Percentiles rank a stretch among this genome's conserved stretches.
Evolutionary conservation across 2,797 vertebrate genomes (phyloP).

Genomic region (Neomorphus geoffroyi): DNA sequence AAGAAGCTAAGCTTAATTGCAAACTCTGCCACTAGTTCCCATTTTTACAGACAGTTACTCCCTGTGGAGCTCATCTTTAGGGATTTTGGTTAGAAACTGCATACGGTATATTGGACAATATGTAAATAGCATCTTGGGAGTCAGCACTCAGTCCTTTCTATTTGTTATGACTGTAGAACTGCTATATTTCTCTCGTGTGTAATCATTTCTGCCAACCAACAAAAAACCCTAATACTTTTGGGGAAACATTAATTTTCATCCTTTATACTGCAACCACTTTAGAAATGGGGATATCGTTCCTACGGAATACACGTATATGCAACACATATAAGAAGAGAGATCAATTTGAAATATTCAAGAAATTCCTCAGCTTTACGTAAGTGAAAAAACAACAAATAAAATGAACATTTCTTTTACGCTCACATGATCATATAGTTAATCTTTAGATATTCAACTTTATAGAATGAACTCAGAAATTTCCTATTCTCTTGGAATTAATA

Average conservation of each 20-base stretch:
- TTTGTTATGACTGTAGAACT: not conserved
- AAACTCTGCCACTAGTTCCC: not conserved
- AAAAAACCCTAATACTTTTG: not conserved
- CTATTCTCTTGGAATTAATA: not conserved
- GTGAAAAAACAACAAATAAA: not conserved
- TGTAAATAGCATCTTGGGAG: not conserved
- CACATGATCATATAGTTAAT: fast-evolving
- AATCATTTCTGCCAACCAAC: not conserved
- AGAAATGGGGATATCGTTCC: not conserved
- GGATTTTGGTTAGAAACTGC: not conserved
- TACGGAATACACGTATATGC: not conserved
- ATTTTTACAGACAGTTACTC: not conserved
- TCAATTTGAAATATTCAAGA: not conserved
- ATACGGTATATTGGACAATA: not conserved
- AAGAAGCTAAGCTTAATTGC: conserved; percentile 9
- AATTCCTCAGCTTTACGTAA: not conserved
- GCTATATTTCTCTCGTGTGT: not conserved
- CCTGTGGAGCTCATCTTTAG: not conserved
- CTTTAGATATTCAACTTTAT: not conserved
- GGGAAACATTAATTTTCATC: not conserved
- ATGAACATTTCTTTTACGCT: not conserved
- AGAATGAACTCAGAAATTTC: not conserved
- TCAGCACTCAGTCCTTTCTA: not conserved
- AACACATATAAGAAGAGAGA: not conserved
- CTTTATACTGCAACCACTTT: not conserved